Conservation (phyloP, 2,113 vertebrate species). For the Corythoichthys intestinalis region DNA sequence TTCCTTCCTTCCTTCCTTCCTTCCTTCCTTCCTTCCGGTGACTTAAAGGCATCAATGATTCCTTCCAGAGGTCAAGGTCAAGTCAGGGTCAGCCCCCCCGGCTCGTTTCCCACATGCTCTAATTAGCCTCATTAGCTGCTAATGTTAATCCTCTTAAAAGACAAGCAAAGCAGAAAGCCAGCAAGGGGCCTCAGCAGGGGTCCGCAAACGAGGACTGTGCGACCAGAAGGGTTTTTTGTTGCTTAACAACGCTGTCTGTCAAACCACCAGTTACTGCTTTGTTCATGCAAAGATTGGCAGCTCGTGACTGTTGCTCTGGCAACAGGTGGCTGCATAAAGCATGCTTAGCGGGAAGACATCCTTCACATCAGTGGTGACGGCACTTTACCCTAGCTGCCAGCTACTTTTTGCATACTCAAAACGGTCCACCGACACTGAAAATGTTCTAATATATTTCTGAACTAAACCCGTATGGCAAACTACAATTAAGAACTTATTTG, state of each 20-base stretch:
- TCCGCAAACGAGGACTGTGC: conserved; percentile 26
- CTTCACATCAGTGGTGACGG: too few species aligned
- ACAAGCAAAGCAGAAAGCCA: conserved; percentile 19
- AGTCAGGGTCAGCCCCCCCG: background rate
- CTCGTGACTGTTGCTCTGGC: conserved; percentile 40
- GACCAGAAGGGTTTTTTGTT: conserved; percentile 43
- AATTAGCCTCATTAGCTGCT: conserved; percentile 28
- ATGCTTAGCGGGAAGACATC: background rate
- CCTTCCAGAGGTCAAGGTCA: background rate
- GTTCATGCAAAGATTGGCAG: conserved; percentile 42
- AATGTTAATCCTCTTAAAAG: conserved; percentile 38
- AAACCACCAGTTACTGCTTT: conserved; percentile 34
- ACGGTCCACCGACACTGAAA: too few species aligned
- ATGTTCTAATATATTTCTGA: too few species aligned
- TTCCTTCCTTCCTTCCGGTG: too few species aligned
- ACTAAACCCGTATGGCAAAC: too few species aligned
- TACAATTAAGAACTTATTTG: too few species aligned
- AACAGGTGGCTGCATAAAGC: conserved; percentile 41
- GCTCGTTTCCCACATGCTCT: background rate
- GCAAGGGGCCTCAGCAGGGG: background rate
- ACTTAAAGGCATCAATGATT: too few species aligned
- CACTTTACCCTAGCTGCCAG: too few species aligned
- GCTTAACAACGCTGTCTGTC: conserved; percentile 46
- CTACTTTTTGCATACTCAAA: too few species aligned
- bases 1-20: too few species aligned